These are phyloP conservation scores for Drosophila navojoa DNA, from an alignment of 1,140 invertebrate species.

Conservation along the genomic window DNA sequence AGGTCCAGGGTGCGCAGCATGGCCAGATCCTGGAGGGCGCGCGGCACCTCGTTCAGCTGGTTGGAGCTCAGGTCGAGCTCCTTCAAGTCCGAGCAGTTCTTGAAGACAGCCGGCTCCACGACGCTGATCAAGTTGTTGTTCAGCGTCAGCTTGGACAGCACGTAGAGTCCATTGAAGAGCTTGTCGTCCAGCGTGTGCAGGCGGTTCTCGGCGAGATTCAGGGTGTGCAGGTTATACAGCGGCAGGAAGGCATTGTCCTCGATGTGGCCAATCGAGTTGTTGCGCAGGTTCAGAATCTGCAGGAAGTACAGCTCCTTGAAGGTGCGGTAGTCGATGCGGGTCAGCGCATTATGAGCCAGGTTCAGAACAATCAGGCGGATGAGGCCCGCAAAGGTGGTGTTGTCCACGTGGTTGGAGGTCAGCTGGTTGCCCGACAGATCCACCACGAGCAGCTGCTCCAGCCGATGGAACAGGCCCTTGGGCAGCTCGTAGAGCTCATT, in stretches of 20 bases:
- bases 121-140: conserved; percentile 93
- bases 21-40: conserved; percentile 91
- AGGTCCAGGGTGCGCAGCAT: conserved; percentile 94
- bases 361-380: conserved; percentile 93
- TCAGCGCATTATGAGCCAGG: conserved; percentile 92
- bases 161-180: conserved; percentile 93
- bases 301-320: conserved; percentile 95
- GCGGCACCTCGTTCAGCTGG: conserved; percentile 91
- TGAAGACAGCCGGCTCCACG: conserved; percentile 93
- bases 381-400: conserved; percentile 92
- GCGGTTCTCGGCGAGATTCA: conserved; percentile 93
- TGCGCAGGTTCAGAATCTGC: conserved; percentile 93
- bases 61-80: conserved; percentile 95
- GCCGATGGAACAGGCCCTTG: conserved; percentile 91
- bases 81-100: conserved; percentile 95
- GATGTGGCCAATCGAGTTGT: conserved; percentile 94
- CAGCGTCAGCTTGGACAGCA: conserved; percentile 92
- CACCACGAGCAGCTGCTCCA: conserved; percentile 92
- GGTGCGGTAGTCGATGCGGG: conserved; percentile 91
- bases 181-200: conserved; percentile 91
- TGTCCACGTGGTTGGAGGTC: conserved; percentile 91
- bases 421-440: conserved; percentile 95
- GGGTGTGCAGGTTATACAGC: conserved; percentile 93
- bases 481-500: conserved; percentile 92
- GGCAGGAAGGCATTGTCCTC: conserved; percentile 94